These are phyloP conservation scores for Lamellibrachia columna DNA, from an alignment of 2,888 invertebrate genomes.

Conservation along the genomic window DNA sequence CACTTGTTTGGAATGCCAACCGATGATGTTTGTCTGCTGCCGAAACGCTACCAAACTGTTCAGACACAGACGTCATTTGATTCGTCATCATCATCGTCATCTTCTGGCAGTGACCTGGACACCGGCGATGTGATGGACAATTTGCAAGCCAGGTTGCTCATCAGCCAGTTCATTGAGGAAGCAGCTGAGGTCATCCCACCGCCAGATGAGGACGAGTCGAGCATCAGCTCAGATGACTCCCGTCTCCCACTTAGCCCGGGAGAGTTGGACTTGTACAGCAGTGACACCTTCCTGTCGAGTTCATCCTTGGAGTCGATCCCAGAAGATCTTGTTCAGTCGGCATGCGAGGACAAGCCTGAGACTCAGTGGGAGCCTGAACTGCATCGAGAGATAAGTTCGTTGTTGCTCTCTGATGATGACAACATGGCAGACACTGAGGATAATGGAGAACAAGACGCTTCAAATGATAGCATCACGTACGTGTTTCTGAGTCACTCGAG, in stretches of 20 bases:
- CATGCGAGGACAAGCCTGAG: not conserved
- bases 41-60: not conserved
- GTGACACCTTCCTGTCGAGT: not conserved
- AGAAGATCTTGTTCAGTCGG: not conserved
- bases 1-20: not conserved
- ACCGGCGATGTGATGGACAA: not conserved
- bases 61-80: not conserved
- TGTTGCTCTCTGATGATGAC: not conserved
- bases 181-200: not conserved
- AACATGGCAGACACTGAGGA: not conserved
- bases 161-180: not conserved
- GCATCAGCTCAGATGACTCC: not conserved
- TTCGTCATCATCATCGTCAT: not conserved
- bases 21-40: not conserved
- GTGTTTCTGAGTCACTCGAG: conserved; percentile 32
- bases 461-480: conserved; percentile 36
- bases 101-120: not conserved
- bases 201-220: not conserved
- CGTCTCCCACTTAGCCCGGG: not conserved
- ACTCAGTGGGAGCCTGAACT: not conserved
- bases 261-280: conserved; percentile 11
- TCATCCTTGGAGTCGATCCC: not conserved
- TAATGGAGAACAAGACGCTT: conserved; percentile 13
- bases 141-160: not conserved
- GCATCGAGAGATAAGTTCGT: not conserved